Evolutionary conservation across 37 sponge, comb jelly and placozoan genomes (phyloP), one percentile per base, ranked within the genome.

Genomic region (Amphimedon queenslandica): DNA sequence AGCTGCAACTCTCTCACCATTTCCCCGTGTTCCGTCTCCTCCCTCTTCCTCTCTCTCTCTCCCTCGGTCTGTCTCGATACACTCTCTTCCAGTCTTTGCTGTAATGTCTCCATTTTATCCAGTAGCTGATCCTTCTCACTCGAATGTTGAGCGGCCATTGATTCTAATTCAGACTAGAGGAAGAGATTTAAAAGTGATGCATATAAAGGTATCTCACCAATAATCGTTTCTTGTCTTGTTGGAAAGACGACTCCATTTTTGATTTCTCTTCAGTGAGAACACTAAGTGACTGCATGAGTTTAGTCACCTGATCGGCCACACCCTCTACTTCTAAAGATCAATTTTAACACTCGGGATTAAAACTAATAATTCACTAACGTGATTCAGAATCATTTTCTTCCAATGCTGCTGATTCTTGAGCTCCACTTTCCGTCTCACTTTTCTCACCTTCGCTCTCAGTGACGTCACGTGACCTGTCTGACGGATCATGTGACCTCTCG

Each of bases 181-280:
- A 8, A 47, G 51, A 8, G 13, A 18, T 13, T 18, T 47, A 47
- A 8, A 8, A 47, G 13, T 47, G 13, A 47, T 13, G 8, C 51
- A 47, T 13, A 18, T 13, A 47, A 18, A 47, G 23, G 3, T 2
- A 38, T 68, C 84, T 51, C 42, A 84, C 84, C 60, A 84, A 37
- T 25, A 77, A 32, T 23, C 80, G 60, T 56, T 81, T 95, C 80
- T 95, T 95, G 71, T 91, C 96, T 40, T 68, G 74, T 63, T 95
- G 96, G 76, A 88, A 95, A 36, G 60, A 65, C 18, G 73, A 42
- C 72, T 88, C 92, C 78, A 95, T 85, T 30, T 82, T 77, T 30
- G 82, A 41, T 57, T 95, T 95, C 64, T 91, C 89, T 53, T 81
- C 89, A 6, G 80, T 88, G 28, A 95, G 81, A 33, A 89, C 84